Base-by-base conservation (phyloP, 2,797 vertebrate genomes). In the Erpetoichthys calabaricus region DNA sequence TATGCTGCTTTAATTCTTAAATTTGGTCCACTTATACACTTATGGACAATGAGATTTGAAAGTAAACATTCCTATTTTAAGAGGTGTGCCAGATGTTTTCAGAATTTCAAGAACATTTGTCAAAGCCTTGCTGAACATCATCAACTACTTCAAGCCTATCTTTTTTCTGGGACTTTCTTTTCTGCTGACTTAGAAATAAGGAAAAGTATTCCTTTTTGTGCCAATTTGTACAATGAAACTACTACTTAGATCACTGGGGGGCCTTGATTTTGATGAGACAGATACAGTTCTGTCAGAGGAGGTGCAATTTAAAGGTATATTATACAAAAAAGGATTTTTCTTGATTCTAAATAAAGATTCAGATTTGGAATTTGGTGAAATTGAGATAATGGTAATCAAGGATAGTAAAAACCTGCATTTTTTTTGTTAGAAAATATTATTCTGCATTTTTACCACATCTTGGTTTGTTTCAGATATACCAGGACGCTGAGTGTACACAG, bases 301-400 rank as follows among this genome's bases (percentile, higher is more conserved):
- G 50, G 58, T 64, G 6, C 55, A 58, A 6, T 61, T 61, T 25
- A 66, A 66, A 54, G 62, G 64, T 8, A 68, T 62, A n/a, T 47
- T 62, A 47, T 63, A 63, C 42, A 65, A 56, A 47, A 65, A 65
- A 10, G 56, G 52, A 42, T 54, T 43, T 46, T 62, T 61, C 62
- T 25, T 62, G 42, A 57, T 58, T 43, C 46, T 59, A 42, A 55
- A 8, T 41, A 47, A 42, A 56, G 55, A 62, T 25, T 47, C 65
- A 1, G 52, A 43, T 42, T 50, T 65, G 3, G 8, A 58, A 45
- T 57, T 68, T 61, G 61, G 63, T 9, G 25, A 57, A 56, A 65
- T 63, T 56, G 57, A 64, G 58, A 43, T 60, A n/a, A 50, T 53
- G 51, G n/a, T 63, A 44, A 41, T 53, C 25, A 25, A 60, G 45